Evolutionary conservation across 2,113 vertebrate genomes (phyloP), one percentile per base, ranked within the genome.

Genomic region (Bufo gargarizans): DNA sequence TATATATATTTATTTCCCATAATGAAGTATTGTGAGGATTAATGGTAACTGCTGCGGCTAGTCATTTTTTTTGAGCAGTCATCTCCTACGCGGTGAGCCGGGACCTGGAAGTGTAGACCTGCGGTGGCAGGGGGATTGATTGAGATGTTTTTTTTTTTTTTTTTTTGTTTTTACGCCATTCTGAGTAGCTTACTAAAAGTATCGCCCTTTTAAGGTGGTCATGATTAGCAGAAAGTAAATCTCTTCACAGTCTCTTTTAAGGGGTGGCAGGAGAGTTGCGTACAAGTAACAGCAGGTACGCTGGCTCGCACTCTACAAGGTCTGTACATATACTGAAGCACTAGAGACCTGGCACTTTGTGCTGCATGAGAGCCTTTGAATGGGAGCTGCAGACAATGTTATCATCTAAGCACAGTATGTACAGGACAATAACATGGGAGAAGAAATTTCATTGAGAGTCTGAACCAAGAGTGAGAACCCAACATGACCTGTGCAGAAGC

Each of bases 381-480:
- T 86, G 53, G 84, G 45, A 86, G 20, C 45, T 59, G 55, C 84
- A 77, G 72, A 86, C 71, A 86, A 86, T 86, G 71, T 86, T 86
- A 86, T 86, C 71, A 61, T 45, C 55, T 56, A 33, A 17, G 19
- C 72, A 77, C 84, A 86, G 84, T 77, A 56, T 77, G 56, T 77
- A 50, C 69, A 77, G 72, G 71, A 77, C 71, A 86, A 61, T 63
- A 83, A 71, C 63, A 43, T 77, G 72, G 77, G 77, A 77, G 17
- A 77, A 74, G 12, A n/a, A 84, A 71, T 65, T 69, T 71, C 58
- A 43, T 61, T 85, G 22, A 76, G 71, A 77, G 84, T 45, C 20
- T 72, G 69, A 85, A 22, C 55, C 0, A 56, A 56, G 71, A 61
- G 55, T 58, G 71, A 77, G 72, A 77, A 86, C 84, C 69, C 56